These are phyloP conservation scores for Protonemura montana DNA, from an alignment of 2,888 invertebrate species.

Conservation along the genomic window DNA sequence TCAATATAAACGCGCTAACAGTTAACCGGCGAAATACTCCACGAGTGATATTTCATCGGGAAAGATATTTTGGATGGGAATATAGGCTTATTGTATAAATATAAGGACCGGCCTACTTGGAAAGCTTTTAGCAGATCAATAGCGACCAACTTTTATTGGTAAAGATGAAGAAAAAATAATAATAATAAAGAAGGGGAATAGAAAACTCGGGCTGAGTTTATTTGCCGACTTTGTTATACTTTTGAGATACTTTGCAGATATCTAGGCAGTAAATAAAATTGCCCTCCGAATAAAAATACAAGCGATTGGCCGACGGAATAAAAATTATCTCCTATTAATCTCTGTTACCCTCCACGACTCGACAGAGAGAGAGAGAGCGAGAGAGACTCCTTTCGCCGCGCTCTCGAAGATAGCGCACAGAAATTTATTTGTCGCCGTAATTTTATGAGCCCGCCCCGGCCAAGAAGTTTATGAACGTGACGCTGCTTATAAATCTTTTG, in stretches of 20 bases:
- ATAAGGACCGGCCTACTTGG: neutral
- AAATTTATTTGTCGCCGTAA: neutral
- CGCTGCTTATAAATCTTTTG: neutral
- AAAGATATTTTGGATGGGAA: neutral
- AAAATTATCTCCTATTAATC: neutral
- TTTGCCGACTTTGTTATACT: neutral
- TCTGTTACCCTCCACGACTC: neutral
- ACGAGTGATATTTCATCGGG: neutral
- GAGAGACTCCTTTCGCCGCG: neutral
- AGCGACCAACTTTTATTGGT: conserved; percentile 1
- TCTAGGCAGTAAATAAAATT: neutral
- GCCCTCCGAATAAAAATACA: neutral
- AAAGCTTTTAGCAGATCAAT: conserved; percentile 7
- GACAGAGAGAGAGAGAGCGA: neutral
- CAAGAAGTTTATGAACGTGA: neutral
- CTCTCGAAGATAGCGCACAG: neutral
- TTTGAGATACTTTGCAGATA: neutral
- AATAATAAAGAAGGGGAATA: neutral
- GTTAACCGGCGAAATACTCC: neutral
- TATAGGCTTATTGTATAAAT: neutral
- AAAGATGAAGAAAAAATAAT: neutral
- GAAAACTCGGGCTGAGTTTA: neutral
- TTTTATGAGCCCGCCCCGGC: neutral
- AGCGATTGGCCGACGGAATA: neutral
- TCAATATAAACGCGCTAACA: neutral